phyloP scores from a whole-genome alignment of 2,888 invertebrate genomes.

The Ophion costatus region DNA sequence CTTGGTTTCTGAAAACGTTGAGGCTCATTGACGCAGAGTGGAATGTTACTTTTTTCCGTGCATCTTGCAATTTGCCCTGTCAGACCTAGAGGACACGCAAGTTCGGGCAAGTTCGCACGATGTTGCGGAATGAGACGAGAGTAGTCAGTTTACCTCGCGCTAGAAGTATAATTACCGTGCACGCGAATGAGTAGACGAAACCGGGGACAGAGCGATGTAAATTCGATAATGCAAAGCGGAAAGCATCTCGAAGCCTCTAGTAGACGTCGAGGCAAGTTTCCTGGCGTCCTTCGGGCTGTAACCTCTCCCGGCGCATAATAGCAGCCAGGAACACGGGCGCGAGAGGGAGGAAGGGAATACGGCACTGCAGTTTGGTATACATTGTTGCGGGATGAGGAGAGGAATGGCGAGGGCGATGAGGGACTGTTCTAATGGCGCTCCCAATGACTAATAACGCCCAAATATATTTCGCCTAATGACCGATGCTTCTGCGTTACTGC shows the following conservation, averaged over 20 bases:
- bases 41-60: background rate
- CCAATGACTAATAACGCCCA: constrained; percentile 81
- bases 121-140: background rate
- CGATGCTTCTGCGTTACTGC: constrained; percentile 63
- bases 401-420: background rate
- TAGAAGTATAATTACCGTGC: constrained; percentile 52
- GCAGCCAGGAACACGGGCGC: constrained; percentile 49
- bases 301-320: constrained; percentile 61
- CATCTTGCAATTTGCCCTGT: background rate
- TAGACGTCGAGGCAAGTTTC: constrained; percentile 63
- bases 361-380: constrained; percentile 48
- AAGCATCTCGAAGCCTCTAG: constrained; percentile 58
- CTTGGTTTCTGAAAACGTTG: too few species aligned
- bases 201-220: constrained; percentile 61
- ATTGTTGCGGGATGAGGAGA: constrained; percentile 23
- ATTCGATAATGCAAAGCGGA: constrained; percentile 69
- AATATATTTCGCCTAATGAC: constrained; percentile 81
- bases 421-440: constrained; percentile 73
- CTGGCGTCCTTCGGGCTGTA: constrained; percentile 63
- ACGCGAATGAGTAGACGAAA: constrained; percentile 37
- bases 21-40: too few species aligned
- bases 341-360: constrained; percentile 21
- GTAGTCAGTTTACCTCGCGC: background rate
- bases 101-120: constrained; percentile 1
- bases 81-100: background rate